Evolutionary conservation across 35 echinoderm and acorn worm genomes (phyloP).

Genomic region (Lytechinus variegatus): DNA sequence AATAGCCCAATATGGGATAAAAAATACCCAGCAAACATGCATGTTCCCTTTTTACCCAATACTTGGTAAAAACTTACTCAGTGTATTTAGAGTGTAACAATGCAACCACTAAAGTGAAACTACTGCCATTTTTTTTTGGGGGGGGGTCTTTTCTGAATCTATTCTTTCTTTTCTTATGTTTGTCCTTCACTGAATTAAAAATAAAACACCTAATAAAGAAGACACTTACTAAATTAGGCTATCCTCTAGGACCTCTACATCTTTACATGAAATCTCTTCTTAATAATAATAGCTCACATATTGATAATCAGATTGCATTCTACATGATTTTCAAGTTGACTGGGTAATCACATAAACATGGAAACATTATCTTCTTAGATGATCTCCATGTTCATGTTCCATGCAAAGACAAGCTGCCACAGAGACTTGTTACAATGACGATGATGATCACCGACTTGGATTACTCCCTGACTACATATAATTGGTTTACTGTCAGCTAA

Average conservation of each 20-base stretch:
- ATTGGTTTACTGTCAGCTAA: conserved; percentile 3
- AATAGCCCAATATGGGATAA: no score
- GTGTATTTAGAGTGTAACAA: no score
- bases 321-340: not conserved
- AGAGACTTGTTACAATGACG: not conserved
- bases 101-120: no score
- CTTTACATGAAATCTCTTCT: not conserved
- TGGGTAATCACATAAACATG: not conserved
- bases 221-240: no score
- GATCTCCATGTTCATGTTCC: not conserved
- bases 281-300: not conserved
- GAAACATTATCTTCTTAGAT: not conserved
- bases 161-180: not conserved
- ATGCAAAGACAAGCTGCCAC: conserved; percentile 8
- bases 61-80: no score
- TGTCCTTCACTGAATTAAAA: not conserved
- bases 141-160: not conserved
- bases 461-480: not conserved
- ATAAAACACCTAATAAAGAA: not conserved
- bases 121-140: not conserved
- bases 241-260: no score
- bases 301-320: not conserved
- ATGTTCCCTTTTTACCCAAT: no score
- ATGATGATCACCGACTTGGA: not conserved
- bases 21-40: no score